Conservation (phyloP, 2,888 invertebrate species). For the Acronicta psi region DNA sequence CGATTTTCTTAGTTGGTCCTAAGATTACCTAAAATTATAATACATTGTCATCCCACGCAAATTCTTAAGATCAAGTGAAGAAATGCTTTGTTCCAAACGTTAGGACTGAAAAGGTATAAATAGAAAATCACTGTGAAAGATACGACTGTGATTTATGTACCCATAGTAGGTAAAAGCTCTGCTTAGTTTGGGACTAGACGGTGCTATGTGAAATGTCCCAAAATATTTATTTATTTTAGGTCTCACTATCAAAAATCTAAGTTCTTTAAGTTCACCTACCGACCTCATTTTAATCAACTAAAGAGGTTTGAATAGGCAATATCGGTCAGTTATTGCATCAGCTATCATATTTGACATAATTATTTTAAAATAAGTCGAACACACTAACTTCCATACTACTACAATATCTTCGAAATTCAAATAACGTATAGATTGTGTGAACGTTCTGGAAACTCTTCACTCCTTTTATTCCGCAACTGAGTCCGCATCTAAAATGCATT, state of each 20-base stretch:
- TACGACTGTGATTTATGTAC: too few species aligned
- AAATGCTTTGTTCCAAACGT: too few species aligned
- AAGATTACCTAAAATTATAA: not conserved
- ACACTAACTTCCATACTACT: slow-evolving; percentile 5
- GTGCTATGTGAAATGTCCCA: too few species aligned
- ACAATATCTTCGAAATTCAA: slow-evolving; percentile 33
- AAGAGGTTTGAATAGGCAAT: not conserved
- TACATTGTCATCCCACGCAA: not conserved
- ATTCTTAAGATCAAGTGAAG: too few species aligned
- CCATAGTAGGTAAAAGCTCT: too few species aligned
- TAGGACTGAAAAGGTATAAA: too few species aligned
- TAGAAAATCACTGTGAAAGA: too few species aligned
- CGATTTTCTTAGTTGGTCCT: too few species aligned
- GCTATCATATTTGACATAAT: slow-evolving; percentile 27
- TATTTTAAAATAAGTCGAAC: slow-evolving; percentile 13
- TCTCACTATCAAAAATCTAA: too few species aligned
- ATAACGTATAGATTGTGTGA: slow-evolving; percentile 36
- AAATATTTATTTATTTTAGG: too few species aligned
- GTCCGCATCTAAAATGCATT: slow-evolving; percentile 70
- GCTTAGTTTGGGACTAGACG: too few species aligned
- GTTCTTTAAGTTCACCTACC: not conserved
- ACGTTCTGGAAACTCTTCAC: slow-evolving; percentile 45
- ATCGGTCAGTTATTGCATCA: slow-evolving; percentile 29
- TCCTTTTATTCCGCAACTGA: slow-evolving; percentile 61
- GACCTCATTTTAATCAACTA: not conserved